A percentile compares a stretch with the other conserved stretches of the same genome.
These are phyloP conservation scores for Oryzias sinensis DNA, from an alignment of 2,797 vertebrate species.

Conservation along the genomic window DNA sequence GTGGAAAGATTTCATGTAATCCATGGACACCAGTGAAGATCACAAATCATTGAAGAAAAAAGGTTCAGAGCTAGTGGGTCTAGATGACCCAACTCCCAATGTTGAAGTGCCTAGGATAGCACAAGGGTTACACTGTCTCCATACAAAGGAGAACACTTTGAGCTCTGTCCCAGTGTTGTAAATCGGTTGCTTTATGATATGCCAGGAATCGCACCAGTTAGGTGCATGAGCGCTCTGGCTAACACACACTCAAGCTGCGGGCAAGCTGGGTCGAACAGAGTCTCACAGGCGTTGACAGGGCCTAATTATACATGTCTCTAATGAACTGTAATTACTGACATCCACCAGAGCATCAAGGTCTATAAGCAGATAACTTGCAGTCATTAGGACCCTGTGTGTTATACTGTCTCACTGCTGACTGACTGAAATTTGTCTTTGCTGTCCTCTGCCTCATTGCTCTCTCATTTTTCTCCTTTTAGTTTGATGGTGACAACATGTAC, in stretches of 20 bases:
- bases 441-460: constrained; percentile 34
- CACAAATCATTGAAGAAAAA: too few species aligned
- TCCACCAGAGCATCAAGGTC: constrained; percentile 69
- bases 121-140: too few species aligned
- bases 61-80: too few species aligned
- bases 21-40: too few species aligned
- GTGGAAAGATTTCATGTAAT: too few species aligned
- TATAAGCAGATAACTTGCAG: constrained; percentile 66
- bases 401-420: constrained; percentile 41
- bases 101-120: too few species aligned
- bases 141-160: constrained; percentile 1
- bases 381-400: constrained; percentile 69
- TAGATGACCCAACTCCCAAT: too few species aligned
- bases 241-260: constrained; percentile 40
- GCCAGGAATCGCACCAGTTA: constrained; percentile 31
- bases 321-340: constrained; percentile 83
- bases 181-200: constrained; percentile 50
- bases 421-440: constrained; percentile 45
- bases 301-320: constrained; percentile 79
- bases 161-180: constrained; percentile 27
- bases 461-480: constrained; percentile 73
- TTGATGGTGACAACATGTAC: constrained; percentile 99
- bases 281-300: constrained; percentile 73
- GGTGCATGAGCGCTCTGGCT: constrained; percentile 39
- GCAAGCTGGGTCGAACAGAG: constrained; percentile 55